Evolutionary conservation across 2,888 invertebrate species (phyloP).

Genomic region (Argyra leucocephala): DNA sequence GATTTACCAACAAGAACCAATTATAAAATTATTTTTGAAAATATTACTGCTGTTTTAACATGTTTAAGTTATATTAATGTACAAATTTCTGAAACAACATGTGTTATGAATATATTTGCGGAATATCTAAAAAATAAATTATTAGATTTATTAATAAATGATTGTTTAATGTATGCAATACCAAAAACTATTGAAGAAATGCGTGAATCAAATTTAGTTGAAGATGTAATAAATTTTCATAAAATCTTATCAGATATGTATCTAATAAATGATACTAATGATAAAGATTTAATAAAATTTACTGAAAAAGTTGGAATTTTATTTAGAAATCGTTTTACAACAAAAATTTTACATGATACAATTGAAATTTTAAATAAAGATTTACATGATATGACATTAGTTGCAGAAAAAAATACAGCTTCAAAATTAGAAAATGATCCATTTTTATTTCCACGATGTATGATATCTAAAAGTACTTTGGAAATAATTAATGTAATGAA

Average conservation of each 20-base stretch:
- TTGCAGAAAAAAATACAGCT: slow-evolving; percentile 44
- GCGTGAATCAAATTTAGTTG: slow-evolving; percentile 54
- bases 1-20: slow-evolving; percentile 32
- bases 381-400: slow-evolving; percentile 60
- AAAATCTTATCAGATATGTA: slow-evolving; percentile 51
- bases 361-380: slow-evolving; percentile 68
- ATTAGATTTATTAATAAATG: slow-evolving; percentile 55
- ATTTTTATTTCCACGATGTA: slow-evolving; percentile 39
- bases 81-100: slow-evolving; percentile 30
- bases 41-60: slow-evolving; percentile 32
- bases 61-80: slow-evolving; percentile 37
- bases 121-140: slow-evolving; percentile 51
- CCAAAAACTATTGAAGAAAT: slow-evolving; percentile 66
- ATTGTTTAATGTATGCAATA: slow-evolving; percentile 66
- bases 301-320: slow-evolving; percentile 63
- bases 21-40: slow-evolving; percentile 37
- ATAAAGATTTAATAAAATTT: slow-evolving; percentile 56
- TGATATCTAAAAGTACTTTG: slow-evolving; percentile 43
- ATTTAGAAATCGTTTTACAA: slow-evolving; percentile 67
- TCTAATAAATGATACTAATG: slow-evolving; percentile 46
- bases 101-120: slow-evolving; percentile 46
- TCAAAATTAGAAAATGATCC: slow-evolving; percentile 33
- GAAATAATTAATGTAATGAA: slow-evolving; percentile 41
- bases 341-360: slow-evolving; percentile 59
- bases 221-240: slow-evolving; percentile 59